Base-by-base conservation (phyloP, 2,888 invertebrate species). In the Sepiola atlantica region DNA sequence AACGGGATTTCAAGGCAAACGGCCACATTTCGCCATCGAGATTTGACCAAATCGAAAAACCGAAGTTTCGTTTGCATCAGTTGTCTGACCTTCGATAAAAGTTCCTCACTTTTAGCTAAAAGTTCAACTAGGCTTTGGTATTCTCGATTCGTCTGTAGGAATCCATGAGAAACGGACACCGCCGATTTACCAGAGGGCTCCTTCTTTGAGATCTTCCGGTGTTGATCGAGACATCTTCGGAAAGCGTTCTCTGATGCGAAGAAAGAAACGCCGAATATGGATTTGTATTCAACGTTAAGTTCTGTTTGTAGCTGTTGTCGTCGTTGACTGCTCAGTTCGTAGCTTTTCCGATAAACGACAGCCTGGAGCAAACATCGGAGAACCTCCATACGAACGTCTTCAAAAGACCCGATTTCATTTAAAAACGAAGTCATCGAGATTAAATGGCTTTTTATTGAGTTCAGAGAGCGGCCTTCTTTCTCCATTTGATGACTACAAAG, bases 401-500 rank as follows among this genome's bases (percentile, higher is more conserved):
- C 45, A 92, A 92, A 92, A 54, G n/a, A 32, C 18, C 92, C 92
- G 20, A 92, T 92, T 54, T 92, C 55, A 24, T 24, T 55, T 18
- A 92, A 92, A 92, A 92, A 92, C 28, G 45, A 28, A n/a, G 16
- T n/a, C 28, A 55, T 54, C 21, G 18, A n/a, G n/a, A 54, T 28
- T n/a, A 54, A 92, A 92, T 55, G 55, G 18, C 18, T 92, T 92
- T 28, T 54, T 24, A 55, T 16, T 16, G 92, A 45, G 54, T 92
- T 92, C 18, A 6, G 92, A n/a, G 92, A 28, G 16, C 45, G 24
- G 8, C 45, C 54, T 92, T 92, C 92, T 32, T 92, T 55, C 55
- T 92, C 92, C 92, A 92, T 92, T 92, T 55, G 45, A 55, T 92
- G 35, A 32, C 12, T 55, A 55, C 92, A 92, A 14, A 92, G 28